Evolutionary conservation across 2,113 vertebrate species (phyloP).

Genomic region (Clarias batrachus): DNA sequence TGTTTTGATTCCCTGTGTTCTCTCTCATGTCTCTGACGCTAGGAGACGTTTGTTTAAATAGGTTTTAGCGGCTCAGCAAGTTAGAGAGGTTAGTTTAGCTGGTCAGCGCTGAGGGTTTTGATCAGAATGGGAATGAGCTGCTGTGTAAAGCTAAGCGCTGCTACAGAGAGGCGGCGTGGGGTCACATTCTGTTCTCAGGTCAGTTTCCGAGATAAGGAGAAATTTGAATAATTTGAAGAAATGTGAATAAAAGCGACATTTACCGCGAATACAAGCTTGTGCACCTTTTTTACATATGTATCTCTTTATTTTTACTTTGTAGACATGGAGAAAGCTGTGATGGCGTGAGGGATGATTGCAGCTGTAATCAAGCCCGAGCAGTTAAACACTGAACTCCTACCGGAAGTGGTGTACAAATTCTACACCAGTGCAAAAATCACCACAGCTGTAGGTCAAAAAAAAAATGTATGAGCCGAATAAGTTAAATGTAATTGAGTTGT

Average conservation of each 20-base stretch:
- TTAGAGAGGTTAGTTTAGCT: background rate
- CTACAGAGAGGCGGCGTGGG: background rate
- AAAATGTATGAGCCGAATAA: background rate
- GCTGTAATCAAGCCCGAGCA: background rate
- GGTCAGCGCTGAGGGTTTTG: background rate
- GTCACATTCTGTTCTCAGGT: background rate
- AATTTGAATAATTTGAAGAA: too few relatives aligned
- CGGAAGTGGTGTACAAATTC: background rate
- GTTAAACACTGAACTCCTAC: background rate
- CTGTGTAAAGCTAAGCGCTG: background rate
- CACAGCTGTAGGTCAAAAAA: background rate
- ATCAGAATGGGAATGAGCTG: background rate
- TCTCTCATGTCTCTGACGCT: fast-evolving
- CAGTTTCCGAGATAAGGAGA: background rate
- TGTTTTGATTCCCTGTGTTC: too few relatives aligned
- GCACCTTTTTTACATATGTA: background rate
- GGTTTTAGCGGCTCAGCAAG: too few relatives aligned
- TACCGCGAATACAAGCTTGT: background rate
- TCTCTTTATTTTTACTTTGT: background rate
- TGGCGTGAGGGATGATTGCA: background rate
- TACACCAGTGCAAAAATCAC: too few relatives aligned
- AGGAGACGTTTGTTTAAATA: background rate
- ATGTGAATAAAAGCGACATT: background rate
- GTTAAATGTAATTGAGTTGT: background rate
- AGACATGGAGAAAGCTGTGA: background rate